Evolutionary conservation across 2,888 invertebrate genomes (phyloP), one percentile per base, ranked within the genome.

Genomic region (Drosophila mimica): DNA sequence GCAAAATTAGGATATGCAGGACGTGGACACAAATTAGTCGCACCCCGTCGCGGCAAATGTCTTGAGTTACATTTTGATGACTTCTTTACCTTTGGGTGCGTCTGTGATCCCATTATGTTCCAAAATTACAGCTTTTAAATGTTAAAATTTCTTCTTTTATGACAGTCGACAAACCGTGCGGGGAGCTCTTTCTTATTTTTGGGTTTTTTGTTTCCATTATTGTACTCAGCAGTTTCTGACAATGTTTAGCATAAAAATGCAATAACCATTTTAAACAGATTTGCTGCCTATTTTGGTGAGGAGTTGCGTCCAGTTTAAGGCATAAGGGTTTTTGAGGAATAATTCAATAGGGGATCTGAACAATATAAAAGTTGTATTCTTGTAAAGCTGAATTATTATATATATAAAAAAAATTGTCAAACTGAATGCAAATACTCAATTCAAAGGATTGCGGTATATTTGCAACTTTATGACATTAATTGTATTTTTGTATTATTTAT

Each of bases 31-130:
- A 77, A 85, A 85, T 85, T 85, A 85, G 85, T 85, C 89, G 75
- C 75, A 70, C 88, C 72, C 80, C 73, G 85, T 58, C 72, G 73
- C 67, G 69, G 67, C 36, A 58, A 81, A 78, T 74, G 79, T 89
- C 89, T 86, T 86, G 78, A 86, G 89, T 86, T 88, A 86, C 89
- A 89, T 82, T 86, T 86, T 86, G 85, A 86, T 86, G 86, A 88
- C 86, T 89, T 86, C 81, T 89, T 85, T 80, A 74, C 80, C 70
- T 89, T 71, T 68, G 70, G 81, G 67, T 67, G 78, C 59, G 82
- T 71, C 71, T 52, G 30, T 74, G 73, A 75, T 83, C 72, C 81
- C 82, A 87, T 90, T 81, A 82, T 75, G 76, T 60, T 67, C 40
- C 72, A 72, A 69, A 76, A 77, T 40, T 79, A 74, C 78, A 85